Base-by-base conservation (phyloP, 2,113 vertebrate species). In the Daboia siamensis region DNA sequence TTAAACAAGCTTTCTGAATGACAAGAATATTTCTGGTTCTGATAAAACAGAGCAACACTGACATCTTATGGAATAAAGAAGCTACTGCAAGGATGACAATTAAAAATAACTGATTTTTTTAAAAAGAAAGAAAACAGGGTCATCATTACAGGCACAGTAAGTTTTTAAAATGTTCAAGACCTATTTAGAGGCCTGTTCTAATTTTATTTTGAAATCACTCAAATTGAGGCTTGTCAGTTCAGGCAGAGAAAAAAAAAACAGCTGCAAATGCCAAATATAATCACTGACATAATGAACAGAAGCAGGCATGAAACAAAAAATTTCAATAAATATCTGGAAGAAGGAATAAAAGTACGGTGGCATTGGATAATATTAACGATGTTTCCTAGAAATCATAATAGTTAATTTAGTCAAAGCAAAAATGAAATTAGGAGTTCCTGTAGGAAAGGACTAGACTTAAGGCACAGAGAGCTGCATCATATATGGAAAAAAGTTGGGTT, bases 61-160 rank as follows among this genome's bases (percentile, higher is more conserved):
- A 87, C 96, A 96, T 94, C 96, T 94, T 69, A 94, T 93, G 96
- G 95, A 52, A 94, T 9, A 85, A 69, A 64, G 8, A 0, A 0
- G 88, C 46, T 90, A 95, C 89, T 94, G 93, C 96, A 95, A 21
- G 86, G 93, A 55, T 1, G 0, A 48, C 0, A 5, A 3, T 59
- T 84, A 20, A 55, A 87, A 64, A 12, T 20, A 29, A 54, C 24
- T 57, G 12, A 54, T 87, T 17, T 55, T 55, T 15, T 20, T 5
- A 55, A 26, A 17, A 54, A n/a, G 23, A 46, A 8, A 69, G 39
- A 51, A 51, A 51, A 51, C 1, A 26, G 85, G 9, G 8, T 51
- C 48, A 64, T 74, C 13, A 56, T 21, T 57, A 15, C 13, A 54
- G 86, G 15, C 29, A 54, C 26, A 90, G n/a, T 33, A 20, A 13